These are phyloP conservation scores for Ctenochaetus hawaiiensis DNA, from an alignment of 2,797 vertebrate genomes.

Conservation along the genomic window DNA sequence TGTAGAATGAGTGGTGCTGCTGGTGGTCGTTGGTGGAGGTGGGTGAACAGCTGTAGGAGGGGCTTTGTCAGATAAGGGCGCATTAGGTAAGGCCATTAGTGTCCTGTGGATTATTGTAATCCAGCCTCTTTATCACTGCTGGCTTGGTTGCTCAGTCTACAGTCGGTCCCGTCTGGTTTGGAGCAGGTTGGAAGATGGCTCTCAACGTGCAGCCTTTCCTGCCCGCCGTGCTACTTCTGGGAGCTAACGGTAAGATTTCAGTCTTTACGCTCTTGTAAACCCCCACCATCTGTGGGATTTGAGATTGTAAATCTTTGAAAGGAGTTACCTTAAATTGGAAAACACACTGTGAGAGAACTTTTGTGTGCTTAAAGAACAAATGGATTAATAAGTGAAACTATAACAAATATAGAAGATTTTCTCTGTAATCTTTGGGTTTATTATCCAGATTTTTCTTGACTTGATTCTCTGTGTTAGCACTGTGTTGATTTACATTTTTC, in stretches of 20 bases:
- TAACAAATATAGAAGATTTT: constrained; percentile 13
- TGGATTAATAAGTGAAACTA: not conserved
- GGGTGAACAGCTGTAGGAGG: constrained; percentile 75
- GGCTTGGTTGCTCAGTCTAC: constrained; percentile 65
- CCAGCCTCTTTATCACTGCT: constrained; percentile 77
- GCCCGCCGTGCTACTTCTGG: constrained; percentile 88
- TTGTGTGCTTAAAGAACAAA: not conserved
- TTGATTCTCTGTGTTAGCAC: constrained; percentile 17
- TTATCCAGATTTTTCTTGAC: not conserved
- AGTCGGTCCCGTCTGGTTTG: constrained; percentile 60
- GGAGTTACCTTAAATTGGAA: constrained; percentile 3
- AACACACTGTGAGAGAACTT: not conserved
- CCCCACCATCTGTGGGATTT: not conserved
- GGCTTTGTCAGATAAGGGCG: constrained; percentile 82
- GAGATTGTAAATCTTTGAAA: not conserved
- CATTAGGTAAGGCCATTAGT: constrained; percentile 89
- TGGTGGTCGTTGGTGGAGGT: constrained; percentile 31
- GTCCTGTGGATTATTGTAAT: constrained; percentile 90
- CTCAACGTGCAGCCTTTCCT: constrained; percentile 78
- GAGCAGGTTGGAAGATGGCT: constrained; percentile 85
- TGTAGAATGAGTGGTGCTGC: constrained; percentile 21
- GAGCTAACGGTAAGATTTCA: constrained; percentile 87
- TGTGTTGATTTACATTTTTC: constrained; percentile 32
- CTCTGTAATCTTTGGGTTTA: constrained; percentile 1
- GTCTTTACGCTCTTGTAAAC: constrained; percentile 8